phyloP scores from a whole-genome alignment of 2,888 invertebrate species.

The Coremacera marginata region DNA sequence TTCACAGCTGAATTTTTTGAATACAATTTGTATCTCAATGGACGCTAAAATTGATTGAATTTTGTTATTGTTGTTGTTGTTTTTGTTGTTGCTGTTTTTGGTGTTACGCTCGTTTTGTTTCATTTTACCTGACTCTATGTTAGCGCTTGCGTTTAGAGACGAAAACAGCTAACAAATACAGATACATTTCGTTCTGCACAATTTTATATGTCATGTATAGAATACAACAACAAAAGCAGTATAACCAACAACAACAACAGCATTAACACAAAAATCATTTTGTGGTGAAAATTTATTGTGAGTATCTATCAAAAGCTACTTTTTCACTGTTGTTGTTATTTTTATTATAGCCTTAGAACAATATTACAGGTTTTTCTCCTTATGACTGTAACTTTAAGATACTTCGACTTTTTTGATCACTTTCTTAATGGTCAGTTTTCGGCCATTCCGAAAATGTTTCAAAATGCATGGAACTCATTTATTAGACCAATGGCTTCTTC shows the following conservation, averaged over 20 bases:
- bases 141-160: constrained; percentile 23
- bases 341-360: neutral
- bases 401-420: no score
- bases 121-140: constrained; percentile 5
- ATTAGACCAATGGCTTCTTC: no score
- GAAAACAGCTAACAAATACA: neutral
- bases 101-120: neutral
- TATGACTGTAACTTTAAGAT: no score
- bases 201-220: neutral
- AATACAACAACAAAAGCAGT: neutral
- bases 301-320: neutral
- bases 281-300: constrained; percentile 17
- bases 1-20: constrained; percentile 8
- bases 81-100: neutral
- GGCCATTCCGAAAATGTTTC: no score
- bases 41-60: neutral
- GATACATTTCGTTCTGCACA: constrained; percentile 6
- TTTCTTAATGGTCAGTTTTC: no score
- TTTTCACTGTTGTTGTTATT: neutral
- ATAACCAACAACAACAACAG: neutral
- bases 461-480: no score
- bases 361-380: no score
- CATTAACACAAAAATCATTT: neutral
- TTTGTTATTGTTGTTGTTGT: neutral
- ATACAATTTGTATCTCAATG: constrained; percentile 24